A percentile compares a stretch with the other conserved stretches of the same genome.
Evolutionary conservation across 2,113 vertebrate species (phyloP).

Genomic region (Polypterus senegalus): DNA sequence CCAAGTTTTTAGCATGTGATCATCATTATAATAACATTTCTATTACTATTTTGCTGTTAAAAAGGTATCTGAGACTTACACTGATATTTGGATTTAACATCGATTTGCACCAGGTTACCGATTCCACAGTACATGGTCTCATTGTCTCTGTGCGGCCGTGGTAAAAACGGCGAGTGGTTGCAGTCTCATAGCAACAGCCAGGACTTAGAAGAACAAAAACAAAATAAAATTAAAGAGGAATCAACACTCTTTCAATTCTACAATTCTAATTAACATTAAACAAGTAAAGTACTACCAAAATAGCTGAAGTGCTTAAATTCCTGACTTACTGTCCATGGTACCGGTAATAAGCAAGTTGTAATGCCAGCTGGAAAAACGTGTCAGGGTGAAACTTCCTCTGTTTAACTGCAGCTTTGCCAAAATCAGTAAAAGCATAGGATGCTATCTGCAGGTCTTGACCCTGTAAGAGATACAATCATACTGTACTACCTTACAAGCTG

Average conservation of each 20-base stretch:
- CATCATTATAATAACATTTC: too few relatives aligned
- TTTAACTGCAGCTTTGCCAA: constrained; percentile 74
- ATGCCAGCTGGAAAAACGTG: constrained; percentile 79
- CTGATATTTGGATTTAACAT: constrained; percentile 62
- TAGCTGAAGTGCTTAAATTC: not conserved
- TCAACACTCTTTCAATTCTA: too few relatives aligned
- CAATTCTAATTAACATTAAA: not conserved
- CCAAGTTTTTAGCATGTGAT: not conserved
- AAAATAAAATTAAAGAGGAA: not conserved
- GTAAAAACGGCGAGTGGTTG: constrained; percentile 77
- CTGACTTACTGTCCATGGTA: constrained; percentile 58
- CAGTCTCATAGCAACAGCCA: constrained; percentile 88
- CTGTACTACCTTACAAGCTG: too few relatives aligned
- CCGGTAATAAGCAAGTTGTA: constrained; percentile 79
- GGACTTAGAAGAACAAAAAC: constrained; percentile 45
- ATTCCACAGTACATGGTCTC: constrained; percentile 73
- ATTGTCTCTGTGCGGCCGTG: constrained; percentile 91
- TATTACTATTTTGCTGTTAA: not conserved
- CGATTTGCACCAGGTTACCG: constrained; percentile 67
- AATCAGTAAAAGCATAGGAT: constrained; percentile 64
- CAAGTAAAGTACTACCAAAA: not conserved
- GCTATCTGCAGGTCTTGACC: constrained; percentile 62
- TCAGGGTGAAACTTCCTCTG: constrained; percentile 75
- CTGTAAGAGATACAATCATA: constrained; percentile 33
- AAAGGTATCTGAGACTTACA: constrained; percentile 38